Evolutionary conservation across 1,140 invertebrate species (phyloP), one percentile per base, ranked within the genome.

Genomic region (Bombus fervidus): DNA sequence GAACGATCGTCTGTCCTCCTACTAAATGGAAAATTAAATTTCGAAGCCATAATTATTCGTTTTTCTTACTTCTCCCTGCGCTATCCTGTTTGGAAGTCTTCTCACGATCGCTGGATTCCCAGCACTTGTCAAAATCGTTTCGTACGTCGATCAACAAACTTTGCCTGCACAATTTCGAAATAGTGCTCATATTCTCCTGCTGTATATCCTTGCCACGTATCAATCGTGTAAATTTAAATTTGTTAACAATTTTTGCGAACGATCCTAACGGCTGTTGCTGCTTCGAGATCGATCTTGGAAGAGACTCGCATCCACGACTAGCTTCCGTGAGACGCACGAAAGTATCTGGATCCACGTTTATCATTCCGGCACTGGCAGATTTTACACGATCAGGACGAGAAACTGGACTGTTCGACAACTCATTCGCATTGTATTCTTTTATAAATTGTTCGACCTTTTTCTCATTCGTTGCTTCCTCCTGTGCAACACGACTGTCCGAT

Each of bases 281-380:
- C 91, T 90, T 82, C 64, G 87, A 80, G 92, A 92, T 92, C 78
- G 85, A 68, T 90, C 92, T 53, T 18, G 95, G 94, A 25, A 94
- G 90, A 28, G 94, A 95, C 10, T 94, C 93, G 76, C 93, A 95
- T 47, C 94, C 93, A 39, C 93, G 90, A 62, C 83, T 87, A 53
- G 93, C 83, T 64, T 92, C 92, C 0, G 92, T 87, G 37, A 96
- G 91, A 86, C 96, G 94, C 82, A 96, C 95, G 92, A 96, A 96
- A 5, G 96, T 94, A 18, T 96, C 95, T 28, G 95, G 91, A 81
- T 97, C 96, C 2, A 97, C 94, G 84, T 97, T 96, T 72, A 97
- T 97, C 96, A 97, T 97, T 22, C 97, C 97, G 0, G 96, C 97
- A 87, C 97, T 97, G 3, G 96, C 96, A 41, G 97, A 97, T 90